Evolutionary conservation across 2,797 vertebrate genomes (phyloP), one percentile per base, ranked within the genome.

Genomic region (Hoplostethus mediterraneus): DNA sequence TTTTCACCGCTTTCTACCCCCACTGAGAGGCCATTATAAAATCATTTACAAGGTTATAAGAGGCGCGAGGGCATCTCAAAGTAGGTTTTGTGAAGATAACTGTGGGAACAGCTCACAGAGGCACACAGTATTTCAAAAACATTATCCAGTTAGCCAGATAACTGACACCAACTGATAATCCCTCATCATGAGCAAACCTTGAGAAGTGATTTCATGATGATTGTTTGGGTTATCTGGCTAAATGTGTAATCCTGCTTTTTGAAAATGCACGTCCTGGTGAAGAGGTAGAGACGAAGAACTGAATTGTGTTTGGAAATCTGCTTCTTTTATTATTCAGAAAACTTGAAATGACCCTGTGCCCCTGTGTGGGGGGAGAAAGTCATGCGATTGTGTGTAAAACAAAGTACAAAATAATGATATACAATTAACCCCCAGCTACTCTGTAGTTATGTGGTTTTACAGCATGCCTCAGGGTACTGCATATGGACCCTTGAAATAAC

Each of bases 361-460:
- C 62, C 74, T 49, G 70, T 59, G 80, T 84, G 80, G 87, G 87
- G 89, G 87, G 91, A 92, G 90, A 94, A 93, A 93, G 92, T 93
- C 81, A 77, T 87, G 89, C 73, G 77, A 89, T 83, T 49, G n/a
- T 71, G 80, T 63, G 58, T 90, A 81, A 93, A 93, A 82, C 68
- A 12, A 89, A 92, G 91, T 87, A 90, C 87, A 89, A 91, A 94
- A 92, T 93, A 89, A 94, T 92, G 84, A 81, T 87, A 92, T 89
- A 87, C 87, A 92, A 92, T 94, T 92, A 90, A 79, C 67, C 90
- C 63, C 62, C 80, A 81, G 82, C 91, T 92, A 86, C 90, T 91
- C 87, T 94, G 83, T 92, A 91, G 80, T 93, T 92, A 88, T 80
- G 90, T 85, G 91, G 89, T 89, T 93, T 92, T 90, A 92, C 90